Percentiles rank a stretch among this genome's conserved stretches.
Evolutionary conservation across 2,888 invertebrate species (phyloP).

Genomic region (Zhuqinia jingwanae): DNA sequence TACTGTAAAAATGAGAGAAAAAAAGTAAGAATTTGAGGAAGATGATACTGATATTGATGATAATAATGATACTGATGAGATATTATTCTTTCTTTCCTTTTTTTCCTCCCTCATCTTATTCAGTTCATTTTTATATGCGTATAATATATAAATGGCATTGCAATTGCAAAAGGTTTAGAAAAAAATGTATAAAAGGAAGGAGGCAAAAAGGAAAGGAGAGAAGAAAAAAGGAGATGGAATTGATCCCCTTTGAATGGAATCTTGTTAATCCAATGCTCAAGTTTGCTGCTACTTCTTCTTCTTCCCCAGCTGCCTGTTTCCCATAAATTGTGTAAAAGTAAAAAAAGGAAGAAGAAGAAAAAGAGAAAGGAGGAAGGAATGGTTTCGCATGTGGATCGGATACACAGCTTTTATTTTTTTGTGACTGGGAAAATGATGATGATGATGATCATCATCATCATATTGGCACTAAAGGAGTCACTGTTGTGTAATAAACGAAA

Average conservation of each 20-base stretch:
- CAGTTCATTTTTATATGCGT: no score
- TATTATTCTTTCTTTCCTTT: neutral
- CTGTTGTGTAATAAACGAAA: conserved; percentile 24
- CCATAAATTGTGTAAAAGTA: conserved; percentile 65
- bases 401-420: no score
- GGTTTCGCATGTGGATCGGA: no score
- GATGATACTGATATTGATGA: no score
- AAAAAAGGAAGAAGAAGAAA: conserved; percentile 4
- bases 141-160: no score
- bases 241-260: conserved; percentile 74
- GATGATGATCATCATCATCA: neutral
- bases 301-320: conserved; percentile 76
- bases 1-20: neutral
- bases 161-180: conserved; percentile 3
- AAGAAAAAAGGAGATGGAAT: conserved; percentile 48
- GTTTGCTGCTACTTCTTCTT: neutral
- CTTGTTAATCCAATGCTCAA: conserved; percentile 71
- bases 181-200: conserved; percentile 3
- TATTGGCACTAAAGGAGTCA: conserved; percentile 1
- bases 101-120: conserved; percentile 1
- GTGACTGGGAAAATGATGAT: neutral
- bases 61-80: neutral
- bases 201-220: conserved; percentile 21
- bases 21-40: neutral
- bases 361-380: no score